Conservation (phyloP, 2,888 invertebrate species). For the Lepeophtheirus nordmannii region DNA sequence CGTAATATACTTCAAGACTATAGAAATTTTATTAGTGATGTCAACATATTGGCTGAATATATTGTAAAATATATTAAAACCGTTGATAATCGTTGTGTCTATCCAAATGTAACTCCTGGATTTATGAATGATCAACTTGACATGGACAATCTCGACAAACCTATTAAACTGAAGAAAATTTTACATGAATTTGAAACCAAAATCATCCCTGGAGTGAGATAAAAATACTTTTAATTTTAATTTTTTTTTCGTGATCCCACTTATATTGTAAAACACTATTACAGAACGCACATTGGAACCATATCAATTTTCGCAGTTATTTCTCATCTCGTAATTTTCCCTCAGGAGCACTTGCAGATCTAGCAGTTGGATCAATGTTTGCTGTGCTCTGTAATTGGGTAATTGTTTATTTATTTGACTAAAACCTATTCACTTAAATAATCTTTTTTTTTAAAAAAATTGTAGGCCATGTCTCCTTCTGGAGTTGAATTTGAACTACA, state of each 20-base stretch:
- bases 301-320: neutral
- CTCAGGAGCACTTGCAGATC: neutral
- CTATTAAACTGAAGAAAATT: neutral
- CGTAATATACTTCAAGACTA: neutral
- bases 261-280: neutral
- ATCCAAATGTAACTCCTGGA: neutral
- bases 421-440: neutral
- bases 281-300: neutral
- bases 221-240: neutral
- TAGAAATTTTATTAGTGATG: neutral
- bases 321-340: neutral
- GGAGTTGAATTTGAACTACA: constrained; percentile 4
- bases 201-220: neutral
- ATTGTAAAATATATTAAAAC: neutral
- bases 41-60: neutral
- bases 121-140: neutral
- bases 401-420: neutral
- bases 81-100: neutral
- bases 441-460: neutral
- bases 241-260: neutral
- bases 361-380: neutral
- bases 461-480: neutral
- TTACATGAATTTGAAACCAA: neutral
- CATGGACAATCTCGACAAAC: neutral
- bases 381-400: neutral